Evolutionary conservation across 2,113 vertebrate genomes (phyloP).

Genomic region (Ageneiosus marmoratus): DNA sequence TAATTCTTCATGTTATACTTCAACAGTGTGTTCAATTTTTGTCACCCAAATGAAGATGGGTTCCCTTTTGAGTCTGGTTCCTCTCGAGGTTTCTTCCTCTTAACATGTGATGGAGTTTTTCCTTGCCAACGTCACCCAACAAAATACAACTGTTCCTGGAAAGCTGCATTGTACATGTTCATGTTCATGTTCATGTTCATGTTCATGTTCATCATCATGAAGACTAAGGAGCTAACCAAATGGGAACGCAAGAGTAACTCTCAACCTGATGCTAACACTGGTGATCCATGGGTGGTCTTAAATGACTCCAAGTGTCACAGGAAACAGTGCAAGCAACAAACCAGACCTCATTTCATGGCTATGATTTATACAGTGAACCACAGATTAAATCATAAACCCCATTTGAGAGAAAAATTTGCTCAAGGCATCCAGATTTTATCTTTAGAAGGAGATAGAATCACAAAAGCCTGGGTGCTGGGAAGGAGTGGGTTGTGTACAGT

Average conservation of each 20-base stretch:
- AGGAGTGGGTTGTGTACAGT: conserved; percentile 30
- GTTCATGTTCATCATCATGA: background rate
- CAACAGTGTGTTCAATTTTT: no score
- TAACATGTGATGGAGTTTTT: no score
- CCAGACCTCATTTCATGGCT: background rate
- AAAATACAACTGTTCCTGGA: background rate
- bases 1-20: no score
- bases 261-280: no score
- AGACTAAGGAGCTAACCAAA: background rate
- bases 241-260: background rate
- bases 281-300: background rate
- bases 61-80: no score
- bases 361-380: background rate
- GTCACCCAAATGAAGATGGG: no score
- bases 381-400: background rate
- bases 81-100: no score
- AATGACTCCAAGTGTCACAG: background rate
- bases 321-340: background rate
- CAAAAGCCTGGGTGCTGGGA: background rate
- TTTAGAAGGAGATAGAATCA: conserved; percentile 4
- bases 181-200: no score
- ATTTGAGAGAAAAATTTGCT: background rate
- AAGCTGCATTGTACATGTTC: no score
- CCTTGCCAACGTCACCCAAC: no score
- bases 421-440: conserved; percentile 1